Base-by-base conservation (phyloP, 2,888 invertebrate species). In the Temnothorax unifasciatus region DNA sequence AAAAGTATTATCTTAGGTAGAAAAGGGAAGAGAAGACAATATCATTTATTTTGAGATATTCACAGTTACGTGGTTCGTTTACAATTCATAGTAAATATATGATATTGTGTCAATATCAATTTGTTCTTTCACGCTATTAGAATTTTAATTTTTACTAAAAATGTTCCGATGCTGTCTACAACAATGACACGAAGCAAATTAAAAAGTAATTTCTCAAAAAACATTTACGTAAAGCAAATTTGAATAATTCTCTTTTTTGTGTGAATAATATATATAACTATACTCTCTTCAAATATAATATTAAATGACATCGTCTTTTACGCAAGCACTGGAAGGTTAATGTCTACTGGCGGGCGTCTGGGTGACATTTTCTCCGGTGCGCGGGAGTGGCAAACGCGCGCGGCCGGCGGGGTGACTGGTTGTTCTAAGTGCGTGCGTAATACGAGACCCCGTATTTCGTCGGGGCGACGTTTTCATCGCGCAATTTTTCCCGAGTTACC, bases 401-500 rank as follows among this genome's bases (percentile, higher is more conserved):
- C 68, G 50, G 2, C 54, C 68, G 50, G 2, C 54, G 66, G 75
- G 74, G 75, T 21, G 74, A 63, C 68, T 66, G 79, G 82, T 82
- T 77, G 84, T 90, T 90, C 89, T 88, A 91, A 92, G 90, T 92
- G 91, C 91, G 91, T 92, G 88, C 90, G 92, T 92, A 92, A 91
- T 92, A 92, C 92, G 92, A 91, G 90, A 88, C 89, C 86, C 87
- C 90, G 92, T 92, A 91, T 92, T 92, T 92, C 88, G 92, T 88
- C 87, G 87, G 82, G 85, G 92, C 90, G 92, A 93, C 91, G 89
- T 93, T 93, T 93, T 92, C 92, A 92, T 92, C 92, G 93, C 82
- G 92, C 92, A 92, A 93, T 94, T 94, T 94, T 93, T 93, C 91
- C 91, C 90, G 88, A 91, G 90, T 91, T 90, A 90, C 87, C 89